Conservation (phyloP, 2,888 invertebrate genomes). For the Stegana nigrithorax region DNA sequence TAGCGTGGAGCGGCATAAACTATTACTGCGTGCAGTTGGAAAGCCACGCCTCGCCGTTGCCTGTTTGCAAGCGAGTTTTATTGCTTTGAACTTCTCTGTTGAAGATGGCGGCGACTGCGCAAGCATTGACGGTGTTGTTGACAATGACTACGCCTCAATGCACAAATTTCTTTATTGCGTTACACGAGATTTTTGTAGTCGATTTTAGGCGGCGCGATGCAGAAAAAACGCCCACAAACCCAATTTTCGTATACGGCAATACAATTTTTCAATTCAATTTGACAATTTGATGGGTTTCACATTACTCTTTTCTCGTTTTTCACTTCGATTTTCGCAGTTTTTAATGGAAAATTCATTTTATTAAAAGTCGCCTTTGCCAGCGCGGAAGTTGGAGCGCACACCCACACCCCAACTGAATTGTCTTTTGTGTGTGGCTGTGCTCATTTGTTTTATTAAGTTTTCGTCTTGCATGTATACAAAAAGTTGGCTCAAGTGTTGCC, state of each 20-base stretch:
- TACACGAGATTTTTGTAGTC: too few relatives aligned
- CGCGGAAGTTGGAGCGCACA: background rate
- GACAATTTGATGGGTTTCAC: background rate
- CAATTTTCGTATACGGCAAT: conserved; percentile 18
- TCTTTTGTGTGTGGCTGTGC: too few relatives aligned
- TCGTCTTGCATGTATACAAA: too few relatives aligned
- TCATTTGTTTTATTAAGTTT: background rate
- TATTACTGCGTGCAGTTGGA: too few relatives aligned
- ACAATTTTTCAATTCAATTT: conserved; percentile 21
- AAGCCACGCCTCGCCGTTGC: too few relatives aligned
- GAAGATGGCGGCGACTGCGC: background rate
- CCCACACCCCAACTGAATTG: background rate
- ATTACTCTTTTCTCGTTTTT: background rate
- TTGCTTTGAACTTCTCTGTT: conserved; percentile 10
- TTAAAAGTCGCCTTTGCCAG: background rate
- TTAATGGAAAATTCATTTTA: conserved; percentile 23
- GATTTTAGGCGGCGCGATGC: background rate
- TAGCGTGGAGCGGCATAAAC: too few relatives aligned
- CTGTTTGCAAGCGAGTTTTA: background rate
- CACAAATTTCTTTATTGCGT: conserved; percentile 10
- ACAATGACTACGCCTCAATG: conserved; percentile 5
- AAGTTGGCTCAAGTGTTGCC: background rate
- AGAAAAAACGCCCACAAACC: conserved; percentile 1
- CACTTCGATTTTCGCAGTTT: background rate
- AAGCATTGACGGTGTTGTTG: too few relatives aligned